Evolutionary conservation across 2,888 invertebrate species (phyloP).

Genomic region (Drosophila robusta): DNA sequence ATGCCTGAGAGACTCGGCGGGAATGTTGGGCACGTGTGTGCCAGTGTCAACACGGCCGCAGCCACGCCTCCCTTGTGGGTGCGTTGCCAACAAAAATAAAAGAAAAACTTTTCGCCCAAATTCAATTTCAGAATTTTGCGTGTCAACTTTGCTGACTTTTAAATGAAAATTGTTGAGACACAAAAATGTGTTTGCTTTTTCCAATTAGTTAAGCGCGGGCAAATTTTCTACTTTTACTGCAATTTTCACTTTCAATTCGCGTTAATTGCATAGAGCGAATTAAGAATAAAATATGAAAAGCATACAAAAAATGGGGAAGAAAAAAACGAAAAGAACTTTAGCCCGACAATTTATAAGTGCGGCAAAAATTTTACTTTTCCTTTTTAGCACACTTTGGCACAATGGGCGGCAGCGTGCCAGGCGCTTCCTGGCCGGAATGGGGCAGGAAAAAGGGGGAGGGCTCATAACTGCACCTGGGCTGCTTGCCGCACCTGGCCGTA

Average conservation of each 20-base stretch:
- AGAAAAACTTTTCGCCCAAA: conserved; percentile 45
- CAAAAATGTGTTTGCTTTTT: not conserved
- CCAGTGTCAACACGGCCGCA: conserved; percentile 56
- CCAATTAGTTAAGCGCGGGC: conserved; percentile 19
- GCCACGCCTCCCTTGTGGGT: conserved; percentile 23
- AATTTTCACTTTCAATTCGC: conserved; percentile 64
- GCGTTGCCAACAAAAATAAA: conserved; percentile 31
- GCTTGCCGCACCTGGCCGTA: conserved; percentile 63
- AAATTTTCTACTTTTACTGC: conserved; percentile 26
- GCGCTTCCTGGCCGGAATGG: conserved; percentile 49
- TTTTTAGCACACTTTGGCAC: conserved; percentile 74
- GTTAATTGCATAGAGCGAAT: conserved; percentile 56
- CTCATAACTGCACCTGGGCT: conserved; percentile 30
- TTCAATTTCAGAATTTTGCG: conserved; percentile 76
- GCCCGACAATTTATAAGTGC: conserved; percentile 69
- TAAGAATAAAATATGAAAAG: conserved; percentile 4
- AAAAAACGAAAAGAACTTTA: conserved; percentile 40
- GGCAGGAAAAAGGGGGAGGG: conserved; percentile 1
- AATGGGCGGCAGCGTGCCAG: conserved; percentile 51
- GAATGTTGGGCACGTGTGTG: conserved; percentile 40
- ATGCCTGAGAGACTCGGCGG: conserved; percentile 21
- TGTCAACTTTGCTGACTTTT: conserved; percentile 66
- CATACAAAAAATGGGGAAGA: conserved; percentile 5
- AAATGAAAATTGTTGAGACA: conserved; percentile 22
- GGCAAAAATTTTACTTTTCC: conserved; percentile 74